Evolutionary conservation across 2,113 vertebrate species (phyloP), one percentile per base, ranked within the genome.

Genomic region (Cisticola juncidis): DNA sequence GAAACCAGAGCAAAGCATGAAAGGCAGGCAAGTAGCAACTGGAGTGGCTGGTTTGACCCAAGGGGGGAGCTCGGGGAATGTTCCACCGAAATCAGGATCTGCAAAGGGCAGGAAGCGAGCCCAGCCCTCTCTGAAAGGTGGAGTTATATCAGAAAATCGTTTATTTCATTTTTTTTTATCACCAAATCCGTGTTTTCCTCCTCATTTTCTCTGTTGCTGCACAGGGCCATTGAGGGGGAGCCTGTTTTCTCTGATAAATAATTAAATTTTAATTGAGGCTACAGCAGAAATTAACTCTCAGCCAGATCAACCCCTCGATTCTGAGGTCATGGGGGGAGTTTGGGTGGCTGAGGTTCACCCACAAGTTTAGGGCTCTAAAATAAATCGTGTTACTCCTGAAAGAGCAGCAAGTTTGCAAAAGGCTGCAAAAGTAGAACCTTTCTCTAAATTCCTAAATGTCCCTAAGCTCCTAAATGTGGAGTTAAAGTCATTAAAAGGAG

Each of bases 21-120:
- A 87, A 93, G 54, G 62, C 1, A 87, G 90, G 53, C 90, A 96
- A 96, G 94, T 87, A 92, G 70, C 24, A 40, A 96, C 92, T 95
- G 48, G 95, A 79, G 61, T 6, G 47, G 78, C 65, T 87, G 77
- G 15, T 66, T 66, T 77, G 16, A 61, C 58, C 36, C 29, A 28
- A 45, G 31, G 44, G 85, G 81, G 73, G 26, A 81, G 79, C 70
- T 2, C 36, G 69, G 71, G 35, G 74, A 81, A 81, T 54, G 76
- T 20, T 92, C 87, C 54, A 58, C 68, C 45, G 64, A 81, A 66
- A 6, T 2, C 51, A 83, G 33, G 18, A 78, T 73, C 64, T 90
- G 47, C 58, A 83, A 66, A 53, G 22, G 35, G 58, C 76, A 58
- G 47, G 50, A 35, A 29, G 35, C 3, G 26, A 35, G 25, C 53